These are phyloP conservation scores for Gyrodactylus salaris DNA, from an alignment of 1,140 invertebrate genomes.

Conservation along the genomic window DNA sequence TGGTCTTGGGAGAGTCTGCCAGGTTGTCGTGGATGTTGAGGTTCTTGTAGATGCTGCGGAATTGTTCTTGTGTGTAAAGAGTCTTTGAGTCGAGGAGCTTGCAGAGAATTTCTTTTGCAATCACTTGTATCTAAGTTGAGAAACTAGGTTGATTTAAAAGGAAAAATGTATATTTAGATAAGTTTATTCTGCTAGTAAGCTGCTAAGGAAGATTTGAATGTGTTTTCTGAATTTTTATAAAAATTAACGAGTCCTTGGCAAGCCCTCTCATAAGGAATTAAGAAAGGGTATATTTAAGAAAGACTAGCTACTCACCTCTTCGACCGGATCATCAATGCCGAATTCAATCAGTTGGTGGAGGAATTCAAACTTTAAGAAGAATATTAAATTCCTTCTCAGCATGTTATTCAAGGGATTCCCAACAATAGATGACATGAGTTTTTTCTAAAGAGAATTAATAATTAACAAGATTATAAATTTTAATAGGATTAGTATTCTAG, in stretches of 20 bases:
- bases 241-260: no score
- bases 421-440: background rate
- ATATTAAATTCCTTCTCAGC: background rate
- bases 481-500: no score
- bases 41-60: background rate
- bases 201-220: no score
- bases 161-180: no score
- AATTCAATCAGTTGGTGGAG: background rate
- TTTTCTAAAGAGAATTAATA: background rate
- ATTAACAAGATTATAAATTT: no score
- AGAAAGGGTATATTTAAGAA: no score
- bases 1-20: background rate
- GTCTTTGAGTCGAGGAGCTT: background rate
- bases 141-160: no score
- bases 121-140: background rate
- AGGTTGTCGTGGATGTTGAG: background rate
- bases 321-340: background rate
- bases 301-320: background rate
- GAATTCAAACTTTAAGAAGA: background rate
- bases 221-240: no score
- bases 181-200: no score
- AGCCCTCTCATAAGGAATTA: no score
- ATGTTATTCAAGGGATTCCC: background rate
- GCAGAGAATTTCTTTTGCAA: background rate
- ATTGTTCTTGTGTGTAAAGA: background rate